A percentile compares a stretch with the other conserved stretches of the same genome.
These are phyloP conservation scores for Ischnura elegans DNA, from an alignment of 2,888 invertebrate species.

Conservation along the genomic window DNA sequence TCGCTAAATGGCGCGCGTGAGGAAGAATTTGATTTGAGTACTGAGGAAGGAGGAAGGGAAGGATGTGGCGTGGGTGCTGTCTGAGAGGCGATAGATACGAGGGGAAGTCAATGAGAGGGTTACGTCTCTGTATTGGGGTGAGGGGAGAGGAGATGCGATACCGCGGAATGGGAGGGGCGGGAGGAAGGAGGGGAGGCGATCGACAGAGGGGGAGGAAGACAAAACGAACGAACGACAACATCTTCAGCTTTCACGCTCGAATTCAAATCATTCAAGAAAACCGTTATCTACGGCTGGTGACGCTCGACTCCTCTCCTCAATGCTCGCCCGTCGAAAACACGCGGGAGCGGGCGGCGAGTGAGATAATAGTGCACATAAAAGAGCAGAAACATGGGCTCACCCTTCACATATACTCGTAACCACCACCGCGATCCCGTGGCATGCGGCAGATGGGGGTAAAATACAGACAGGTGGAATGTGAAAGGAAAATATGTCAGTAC, in stretches of 20 bases:
- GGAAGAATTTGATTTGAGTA: background rate
- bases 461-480: too few species aligned
- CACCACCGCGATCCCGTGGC: too few species aligned
- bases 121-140: background rate
- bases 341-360: background rate
- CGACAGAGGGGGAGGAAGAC: background rate
- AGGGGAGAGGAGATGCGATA: too few species aligned
- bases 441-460: too few species aligned
- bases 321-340: constrained; percentile 36
- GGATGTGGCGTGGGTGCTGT: too few species aligned
- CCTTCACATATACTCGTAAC: too few species aligned
- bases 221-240: constrained; percentile 23
- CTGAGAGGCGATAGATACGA: background rate
- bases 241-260: constrained; percentile 54
- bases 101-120: background rate
- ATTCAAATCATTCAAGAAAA: constrained; percentile 67
- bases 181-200: background rate
- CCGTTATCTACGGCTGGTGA: constrained; percentile 63
- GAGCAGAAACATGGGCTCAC: background rate
- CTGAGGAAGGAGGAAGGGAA: background rate
- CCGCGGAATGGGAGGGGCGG: background rate
- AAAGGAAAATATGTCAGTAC: too few species aligned
- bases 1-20: background rate
- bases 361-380: background rate
- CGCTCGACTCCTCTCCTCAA: background rate